Conservation (phyloP, 1,140 invertebrate species). For the Tyrophagus putrescentiae region DNA sequence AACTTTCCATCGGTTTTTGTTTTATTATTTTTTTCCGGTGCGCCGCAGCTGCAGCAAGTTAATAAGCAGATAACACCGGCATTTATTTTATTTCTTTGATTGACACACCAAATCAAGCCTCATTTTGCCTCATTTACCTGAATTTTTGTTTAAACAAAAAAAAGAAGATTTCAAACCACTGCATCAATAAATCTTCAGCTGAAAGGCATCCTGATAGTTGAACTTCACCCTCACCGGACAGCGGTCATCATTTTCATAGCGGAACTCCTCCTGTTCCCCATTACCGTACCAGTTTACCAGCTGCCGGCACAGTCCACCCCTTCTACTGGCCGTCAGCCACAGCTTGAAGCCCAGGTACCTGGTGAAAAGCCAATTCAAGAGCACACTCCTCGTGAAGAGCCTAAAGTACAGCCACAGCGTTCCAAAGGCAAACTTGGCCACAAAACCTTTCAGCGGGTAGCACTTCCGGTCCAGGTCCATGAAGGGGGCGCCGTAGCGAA, state of each 20-base stretch:
- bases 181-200: neutral
- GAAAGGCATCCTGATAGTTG: neutral
- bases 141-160: too few relatives aligned
- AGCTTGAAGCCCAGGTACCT: neutral
- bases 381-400: neutral
- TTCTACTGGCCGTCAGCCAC: neutral
- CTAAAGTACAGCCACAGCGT: neutral
- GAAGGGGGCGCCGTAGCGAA: neutral
- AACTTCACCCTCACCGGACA: neutral
- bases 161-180: too few relatives aligned
- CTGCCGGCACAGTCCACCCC: too few relatives aligned
- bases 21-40: too few relatives aligned
- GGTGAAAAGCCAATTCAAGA: neutral
- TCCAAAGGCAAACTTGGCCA: neutral
- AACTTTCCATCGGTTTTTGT: too few relatives aligned
- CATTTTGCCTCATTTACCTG: too few relatives aligned
- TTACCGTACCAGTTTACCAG: too few relatives aligned
- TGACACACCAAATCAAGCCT: too few relatives aligned
- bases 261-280: neutral
- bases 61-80: too few relatives aligned
- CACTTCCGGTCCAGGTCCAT: neutral
- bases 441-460: neutral
- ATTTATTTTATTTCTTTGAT: too few relatives aligned
- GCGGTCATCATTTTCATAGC: neutral
- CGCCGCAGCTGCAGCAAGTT: too few relatives aligned